Evolutionary conservation across 1,140 invertebrate species (phyloP).

Genomic region (Rhopalosiphum maidis): DNA sequence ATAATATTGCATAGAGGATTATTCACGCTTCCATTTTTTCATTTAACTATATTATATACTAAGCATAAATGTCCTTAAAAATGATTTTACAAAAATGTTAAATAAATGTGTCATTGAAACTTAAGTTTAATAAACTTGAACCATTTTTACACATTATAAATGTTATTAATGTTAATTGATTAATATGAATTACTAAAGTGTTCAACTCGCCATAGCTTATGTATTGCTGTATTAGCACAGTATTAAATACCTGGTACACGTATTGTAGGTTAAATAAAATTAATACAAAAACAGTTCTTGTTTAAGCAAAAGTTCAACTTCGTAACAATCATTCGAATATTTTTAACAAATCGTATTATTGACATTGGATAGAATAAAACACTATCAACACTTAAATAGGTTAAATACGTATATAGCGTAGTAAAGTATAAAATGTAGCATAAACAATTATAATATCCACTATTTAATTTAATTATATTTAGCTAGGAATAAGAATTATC

Average conservation of each 20-base stretch:
- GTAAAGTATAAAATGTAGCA: background rate
- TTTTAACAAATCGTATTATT: background rate
- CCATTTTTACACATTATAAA: no score
- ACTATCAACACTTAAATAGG: background rate
- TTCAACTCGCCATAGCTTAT: no score
- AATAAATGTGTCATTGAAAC: no score
- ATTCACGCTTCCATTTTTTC: no score
- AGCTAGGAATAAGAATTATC: background rate
- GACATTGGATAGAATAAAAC: background rate
- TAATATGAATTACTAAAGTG: no score
- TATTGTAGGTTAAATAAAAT: background rate
- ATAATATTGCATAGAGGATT: no score
- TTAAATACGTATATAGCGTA: background rate
- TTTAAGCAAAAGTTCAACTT: background rate
- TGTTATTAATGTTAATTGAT: no score
- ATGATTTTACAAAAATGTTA: no score
- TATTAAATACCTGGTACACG: background rate
- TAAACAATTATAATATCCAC: background rate
- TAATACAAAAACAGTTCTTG: background rate
- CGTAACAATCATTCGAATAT: background rate
- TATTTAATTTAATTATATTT: background rate
- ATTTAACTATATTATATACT: no score
- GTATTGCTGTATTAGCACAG: background rate
- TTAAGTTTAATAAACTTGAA: no score
- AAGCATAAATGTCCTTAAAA: no score